These are phyloP conservation scores for Champsocephalus gunnari DNA, from an alignment of 2,797 vertebrate species.

Conservation along the genomic window DNA sequence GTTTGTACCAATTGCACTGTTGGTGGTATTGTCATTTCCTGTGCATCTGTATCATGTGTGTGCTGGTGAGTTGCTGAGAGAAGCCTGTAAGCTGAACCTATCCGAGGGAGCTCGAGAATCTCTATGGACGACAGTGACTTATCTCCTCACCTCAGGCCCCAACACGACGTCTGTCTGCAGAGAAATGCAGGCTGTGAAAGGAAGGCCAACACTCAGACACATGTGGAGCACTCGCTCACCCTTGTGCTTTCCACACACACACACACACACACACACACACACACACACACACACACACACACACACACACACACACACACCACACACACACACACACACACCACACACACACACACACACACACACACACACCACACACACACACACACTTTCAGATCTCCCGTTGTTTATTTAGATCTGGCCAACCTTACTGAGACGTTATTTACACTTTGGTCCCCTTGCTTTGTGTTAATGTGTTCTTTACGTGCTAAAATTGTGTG, in stretches of 20 bases:
- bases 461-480: constrained; percentile 34
- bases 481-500: constrained; percentile 14
- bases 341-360: too few relatives aligned
- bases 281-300: neutral
- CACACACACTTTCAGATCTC: neutral
- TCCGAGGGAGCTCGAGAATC: constrained; percentile 29
- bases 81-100: neutral
- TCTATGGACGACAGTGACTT: constrained; percentile 35
- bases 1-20: neutral
- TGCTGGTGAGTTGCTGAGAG: constrained; percentile 6
- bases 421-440: constrained; percentile 40
- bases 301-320: too few relatives aligned
- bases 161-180: constrained; percentile 33
- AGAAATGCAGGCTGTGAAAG: constrained; percentile 49
- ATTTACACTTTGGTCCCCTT: constrained; percentile 33
- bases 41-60: constrained; percentile 1
- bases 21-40: constrained; percentile 7
- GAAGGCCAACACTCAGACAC: constrained; percentile 19
- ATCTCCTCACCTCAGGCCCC: constrained; percentile 47
- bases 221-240: constrained; percentile 10
- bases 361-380: neutral
- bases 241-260: neutral
- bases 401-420: constrained; percentile 44
- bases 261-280: too few relatives aligned
- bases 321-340: neutral